Evolutionary conservation across 2,888 invertebrate species (phyloP), one percentile per base, ranked within the genome.

Genomic region (Atethmia centrago): DNA sequence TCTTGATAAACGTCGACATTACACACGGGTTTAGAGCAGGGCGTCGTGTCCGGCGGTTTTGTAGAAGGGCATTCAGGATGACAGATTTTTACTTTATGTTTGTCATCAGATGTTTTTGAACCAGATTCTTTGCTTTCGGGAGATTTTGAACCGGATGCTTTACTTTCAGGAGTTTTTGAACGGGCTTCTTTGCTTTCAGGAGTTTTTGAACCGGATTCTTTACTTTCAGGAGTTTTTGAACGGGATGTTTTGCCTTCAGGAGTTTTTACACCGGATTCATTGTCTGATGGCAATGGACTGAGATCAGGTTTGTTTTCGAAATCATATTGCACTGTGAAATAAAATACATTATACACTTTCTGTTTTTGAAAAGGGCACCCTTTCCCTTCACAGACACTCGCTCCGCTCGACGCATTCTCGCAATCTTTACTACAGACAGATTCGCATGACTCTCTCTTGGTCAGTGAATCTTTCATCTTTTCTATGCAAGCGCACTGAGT

Each of bases 401-500:
- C 85, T 1, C 91, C 92, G 66, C 90, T 93, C 10, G 85, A 90
- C 9, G 83, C 88, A n/a, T 91, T 82, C 25, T 90, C 87, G 82
- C 94, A 95, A 28, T 94, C 90, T 77, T 93, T 92, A 71, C 89
- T 90, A 78, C 95, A 94, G 21, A 87, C 64, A 58, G 92, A 88
- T 7, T 88, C 82, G 76, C 94, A 94, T 58, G 92, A 90, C 28
- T 89, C 82, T 74, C 87, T 92, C 67, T 88, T 91, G 7, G 61
- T 85, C 4, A 95, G 84, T 5, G 93, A 91, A 28, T 91, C 82
- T 82, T 93, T 91, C 94, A 96, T 95, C 82, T 90, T 91, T 56
- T 94, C 86, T 45, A 94, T 69, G 76, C 96, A 96, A 40, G 91
- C 95, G 72, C 96, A 96, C 85, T 95, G 95, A 65, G 96, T 95